Conservation (phyloP, 2,113 vertebrate genomes). For the Etia nguti region DNA sequence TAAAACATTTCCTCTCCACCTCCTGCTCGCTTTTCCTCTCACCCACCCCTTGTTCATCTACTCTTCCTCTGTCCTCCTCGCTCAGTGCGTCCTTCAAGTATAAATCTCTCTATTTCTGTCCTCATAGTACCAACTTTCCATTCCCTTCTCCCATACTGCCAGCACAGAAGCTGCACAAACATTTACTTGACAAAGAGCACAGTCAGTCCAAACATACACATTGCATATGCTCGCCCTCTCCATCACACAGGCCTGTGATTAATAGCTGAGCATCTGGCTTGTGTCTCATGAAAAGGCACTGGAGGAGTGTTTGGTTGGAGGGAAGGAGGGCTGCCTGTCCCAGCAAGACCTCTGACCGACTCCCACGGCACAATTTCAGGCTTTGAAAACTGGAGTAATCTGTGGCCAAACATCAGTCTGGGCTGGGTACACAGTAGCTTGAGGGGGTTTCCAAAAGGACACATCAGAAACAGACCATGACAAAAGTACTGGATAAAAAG, state of each 20-base stretch:
- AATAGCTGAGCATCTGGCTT: conserved; percentile 39
- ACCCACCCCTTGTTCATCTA: neutral
- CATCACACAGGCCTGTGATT: conserved; percentile 18
- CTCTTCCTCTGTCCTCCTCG: neutral
- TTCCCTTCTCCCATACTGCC: neutral
- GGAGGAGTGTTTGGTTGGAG: conserved; percentile 5
- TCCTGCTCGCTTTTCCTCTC: neutral
- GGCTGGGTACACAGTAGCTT: neutral
- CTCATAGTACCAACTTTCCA: conserved; percentile 8
- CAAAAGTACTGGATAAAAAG: neutral
- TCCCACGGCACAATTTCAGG: neutral
- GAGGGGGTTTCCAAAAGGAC: neutral
- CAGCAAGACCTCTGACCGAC: conserved; percentile 7
- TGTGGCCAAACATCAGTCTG: neutral
- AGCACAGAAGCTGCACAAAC: conserved; percentile 10
- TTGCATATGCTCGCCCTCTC: neutral
- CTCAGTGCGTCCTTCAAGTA: neutral
- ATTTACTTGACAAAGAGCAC: conserved; percentile 9
- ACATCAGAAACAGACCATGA: neutral
- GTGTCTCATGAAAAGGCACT: neutral
- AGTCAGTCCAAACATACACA: conserved; percentile 6
- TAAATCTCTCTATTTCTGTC: conserved; percentile 8
- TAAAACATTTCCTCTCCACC: conserved; percentile 48
- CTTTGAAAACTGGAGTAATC: neutral
- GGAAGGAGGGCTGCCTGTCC: conserved; percentile 8